These are phyloP conservation scores for Chunga burmeisteri DNA, from an alignment of 2,113 vertebrate species.

Conservation along the genomic window DNA sequence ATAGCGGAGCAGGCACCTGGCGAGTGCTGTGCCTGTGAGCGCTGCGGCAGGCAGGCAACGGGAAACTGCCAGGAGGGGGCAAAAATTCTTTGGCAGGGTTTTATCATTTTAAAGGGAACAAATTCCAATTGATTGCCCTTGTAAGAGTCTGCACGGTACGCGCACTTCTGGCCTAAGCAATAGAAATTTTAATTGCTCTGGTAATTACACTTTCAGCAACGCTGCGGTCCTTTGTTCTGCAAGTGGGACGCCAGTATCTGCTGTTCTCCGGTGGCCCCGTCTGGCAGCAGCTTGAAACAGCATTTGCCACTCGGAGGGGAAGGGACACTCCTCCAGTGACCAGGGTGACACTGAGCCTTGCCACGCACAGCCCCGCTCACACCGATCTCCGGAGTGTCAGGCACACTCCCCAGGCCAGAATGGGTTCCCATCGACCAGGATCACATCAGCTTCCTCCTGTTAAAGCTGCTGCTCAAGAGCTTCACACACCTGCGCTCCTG, in stretches of 20 bases:
- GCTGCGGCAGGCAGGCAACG: not conserved
- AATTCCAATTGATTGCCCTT: conserved; percentile 41
- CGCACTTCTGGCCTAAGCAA: conserved; percentile 44
- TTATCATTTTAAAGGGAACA: conserved; percentile 26
- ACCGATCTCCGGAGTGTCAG: fast-evolving
- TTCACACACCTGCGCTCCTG: not conserved
- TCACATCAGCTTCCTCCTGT: not conserved
- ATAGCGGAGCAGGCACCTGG: fast-evolving
- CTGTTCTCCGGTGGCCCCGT: conserved; percentile 58
- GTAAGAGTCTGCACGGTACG: conserved; percentile 15
- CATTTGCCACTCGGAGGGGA: conserved; percentile 30
- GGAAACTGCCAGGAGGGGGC: not conserved
- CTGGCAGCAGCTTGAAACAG: conserved; percentile 64
- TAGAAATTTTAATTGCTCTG: conserved; percentile 56
- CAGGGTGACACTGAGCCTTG: not conserved
- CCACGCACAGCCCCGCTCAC: not conserved
- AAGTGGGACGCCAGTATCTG: not conserved
- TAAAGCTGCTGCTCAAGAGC: not conserved
- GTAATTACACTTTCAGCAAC: conserved; percentile 51
- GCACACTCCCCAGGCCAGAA: not conserved
- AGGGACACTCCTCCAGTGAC: not conserved
- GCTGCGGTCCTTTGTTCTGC: conserved; percentile 33
- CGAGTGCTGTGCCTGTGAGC: fast-evolving
- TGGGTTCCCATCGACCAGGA: fast-evolving
- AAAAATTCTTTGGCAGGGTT: not conserved